Conservation (phyloP, 2,113 vertebrate genomes). For the Clinocottus analis region DNA sequence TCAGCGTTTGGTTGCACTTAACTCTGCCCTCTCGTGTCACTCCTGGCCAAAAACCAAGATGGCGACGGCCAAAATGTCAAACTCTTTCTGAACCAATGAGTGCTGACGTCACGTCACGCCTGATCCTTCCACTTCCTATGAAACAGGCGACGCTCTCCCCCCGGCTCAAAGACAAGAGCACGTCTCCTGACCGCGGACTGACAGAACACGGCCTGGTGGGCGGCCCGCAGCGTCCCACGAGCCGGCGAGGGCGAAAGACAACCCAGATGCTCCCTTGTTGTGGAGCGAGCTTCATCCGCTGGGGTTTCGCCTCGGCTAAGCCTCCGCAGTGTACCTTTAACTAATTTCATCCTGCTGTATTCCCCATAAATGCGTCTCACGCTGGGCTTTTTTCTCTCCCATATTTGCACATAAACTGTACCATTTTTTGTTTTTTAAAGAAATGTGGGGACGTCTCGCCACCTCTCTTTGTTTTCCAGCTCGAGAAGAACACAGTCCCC, state of each 20-base stretch:
- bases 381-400: no score
- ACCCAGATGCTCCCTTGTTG: neutral
- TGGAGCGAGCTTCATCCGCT: neutral
- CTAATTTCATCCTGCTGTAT: neutral
- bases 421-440: neutral
- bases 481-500: slow-evolving; percentile 7
- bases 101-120: no score
- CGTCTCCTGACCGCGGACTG: no score
- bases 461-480: neutral
- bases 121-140: neutral
- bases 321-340: neutral
- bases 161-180: no score
- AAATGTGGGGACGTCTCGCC: neutral
- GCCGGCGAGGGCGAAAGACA: neutral
- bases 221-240: neutral
- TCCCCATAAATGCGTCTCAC: neutral
- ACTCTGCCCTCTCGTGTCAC: no score
- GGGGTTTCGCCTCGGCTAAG: neutral
- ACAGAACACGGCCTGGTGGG: neutral
- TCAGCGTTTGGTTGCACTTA: neutral
- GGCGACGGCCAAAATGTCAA: neutral
- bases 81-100: no score
- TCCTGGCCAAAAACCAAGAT: neutral
- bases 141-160: no score
- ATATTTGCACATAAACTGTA: neutral